A percentile compares a stretch with the other conserved stretches of the same genome.
These are phyloP conservation scores for Conops quadrifasciatus DNA, from an alignment of 2,888 invertebrate species.

Conservation along the genomic window DNA sequence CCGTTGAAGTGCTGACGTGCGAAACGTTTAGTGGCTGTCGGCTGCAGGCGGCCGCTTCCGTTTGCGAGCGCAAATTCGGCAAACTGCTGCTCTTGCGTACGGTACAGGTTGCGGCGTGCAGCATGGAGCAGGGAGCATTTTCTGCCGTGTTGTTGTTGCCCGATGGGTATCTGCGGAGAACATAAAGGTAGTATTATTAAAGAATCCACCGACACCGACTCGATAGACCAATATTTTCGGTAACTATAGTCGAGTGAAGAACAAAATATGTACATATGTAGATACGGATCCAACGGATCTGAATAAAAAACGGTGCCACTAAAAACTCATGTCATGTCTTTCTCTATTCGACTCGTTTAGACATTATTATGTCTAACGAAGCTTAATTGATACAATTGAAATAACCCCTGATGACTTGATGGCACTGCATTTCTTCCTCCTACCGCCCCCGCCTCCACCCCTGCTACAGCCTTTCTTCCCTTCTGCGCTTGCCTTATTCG, in stretches of 20 bases:
- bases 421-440: background rate
- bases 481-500: background rate
- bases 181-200: no score
- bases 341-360: background rate
- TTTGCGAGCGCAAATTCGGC: slow-evolving; percentile 72
- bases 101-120: slow-evolving; percentile 68
- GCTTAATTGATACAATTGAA: slow-evolving; percentile 63
- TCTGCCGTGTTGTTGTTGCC: slow-evolving; percentile 74
- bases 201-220: no score
- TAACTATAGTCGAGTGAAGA: no score
- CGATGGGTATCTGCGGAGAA: slow-evolving; percentile 75
- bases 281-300: background rate
- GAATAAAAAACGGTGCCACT: no score
- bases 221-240: no score
- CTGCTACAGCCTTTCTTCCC: background rate
- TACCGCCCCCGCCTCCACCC: background rate
- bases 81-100: slow-evolving; percentile 80
- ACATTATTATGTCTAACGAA: slow-evolving; percentile 46
- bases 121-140: slow-evolving; percentile 55
- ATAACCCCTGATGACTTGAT: slow-evolving; percentile 55
- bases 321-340: no score
- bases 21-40: slow-evolving; percentile 63
- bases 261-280: no score
- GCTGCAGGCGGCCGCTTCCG: slow-evolving; percentile 43
- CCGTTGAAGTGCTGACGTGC: slow-evolving; percentile 75